A percentile compares a stretch with the other conserved stretches of the same genome.
Conservation (phyloP, 2,797 vertebrate species). For the Psittacula echo region DNA sequence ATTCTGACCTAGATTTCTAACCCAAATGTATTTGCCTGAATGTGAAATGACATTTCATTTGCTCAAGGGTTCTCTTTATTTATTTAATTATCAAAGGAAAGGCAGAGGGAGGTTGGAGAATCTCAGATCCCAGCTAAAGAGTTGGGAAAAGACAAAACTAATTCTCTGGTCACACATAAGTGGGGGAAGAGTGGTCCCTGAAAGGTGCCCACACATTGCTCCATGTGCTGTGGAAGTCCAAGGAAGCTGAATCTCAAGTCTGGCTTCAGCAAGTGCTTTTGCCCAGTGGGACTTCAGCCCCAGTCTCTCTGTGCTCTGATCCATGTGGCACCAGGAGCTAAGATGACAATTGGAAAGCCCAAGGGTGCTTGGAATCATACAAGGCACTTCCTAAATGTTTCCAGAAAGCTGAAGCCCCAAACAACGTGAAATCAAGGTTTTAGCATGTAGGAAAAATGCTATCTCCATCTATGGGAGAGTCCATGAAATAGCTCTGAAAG, state of each 20-base stretch:
- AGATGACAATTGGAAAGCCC: neutral
- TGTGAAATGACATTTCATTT: slow-evolving; percentile 71
- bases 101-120: neutral
- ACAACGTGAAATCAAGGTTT: neutral
- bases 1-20: slow-evolving; percentile 74
- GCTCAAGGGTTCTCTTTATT: slow-evolving; percentile 63
- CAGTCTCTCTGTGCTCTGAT: neutral
- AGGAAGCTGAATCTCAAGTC: neutral
- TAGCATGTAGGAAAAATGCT: neutral
- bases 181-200: neutral
- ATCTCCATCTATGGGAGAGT: slow-evolving; percentile 36
- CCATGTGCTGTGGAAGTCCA: rapidly evolving
- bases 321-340: neutral
- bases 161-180: neutral
- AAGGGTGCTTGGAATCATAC: neutral
- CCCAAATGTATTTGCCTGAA: slow-evolving; percentile 69
- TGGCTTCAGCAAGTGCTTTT: neutral
- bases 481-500: slow-evolving; percentile 25
- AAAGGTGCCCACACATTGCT: neutral
- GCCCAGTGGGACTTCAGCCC: neutral
- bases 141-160: neutral
- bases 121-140: neutral
- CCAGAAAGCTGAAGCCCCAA: neutral
- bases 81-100: slow-evolving; percentile 54
- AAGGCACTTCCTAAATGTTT: neutral